Base-by-base conservation (phyloP, 2,113 vertebrate species). In the Prinia subflava region DNA sequence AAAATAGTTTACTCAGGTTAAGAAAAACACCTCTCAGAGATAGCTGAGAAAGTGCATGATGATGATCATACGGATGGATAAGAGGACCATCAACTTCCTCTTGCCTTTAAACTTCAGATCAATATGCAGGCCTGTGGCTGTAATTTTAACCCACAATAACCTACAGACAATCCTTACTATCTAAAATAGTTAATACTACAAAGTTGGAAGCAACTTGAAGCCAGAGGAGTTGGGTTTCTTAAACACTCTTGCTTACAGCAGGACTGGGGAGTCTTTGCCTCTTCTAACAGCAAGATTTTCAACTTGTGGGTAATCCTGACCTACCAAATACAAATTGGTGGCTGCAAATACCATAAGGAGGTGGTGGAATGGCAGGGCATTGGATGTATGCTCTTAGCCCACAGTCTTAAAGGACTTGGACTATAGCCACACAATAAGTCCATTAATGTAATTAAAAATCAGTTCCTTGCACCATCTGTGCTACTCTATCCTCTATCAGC, bases 161-260 rank as follows among this genome's bases (percentile, higher is more conserved):
- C 24, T 23, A 3, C 8, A 55, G 15, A n/a, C 67, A 64, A 60
- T 18, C 17, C 6, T 75, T 44, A 33, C 28, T 31, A 86, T 41
- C n/a, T 71, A 27, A 82, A 44, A 39, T 39, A 33, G 18, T 17
- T 55, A 60, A 18, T 53, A 35, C 13, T 25, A 14, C 15, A 6
- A 53, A n/a, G 5, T 17, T 77, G 11, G 31, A 27, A 78, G 65
- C 46, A 27, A 50, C 16, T 9, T 17, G 23, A 64, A 73, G 33
- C 65, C 0, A 4, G 50, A 25, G 28, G 20, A 35, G 7, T 13
- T 46, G 9, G 1, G 0, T 4, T 39, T 74, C 53, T 65, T 25
- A 25, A 78, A 17, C 9, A 14, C 25, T 25, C 23, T 33, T 49
- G 10, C 52, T 92, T 53, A 37, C 14, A 64, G 39, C 33, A 18